Evolutionary conservation across 2,888 invertebrate genomes (phyloP).

Genomic region (Diabrotica balteata): DNA sequence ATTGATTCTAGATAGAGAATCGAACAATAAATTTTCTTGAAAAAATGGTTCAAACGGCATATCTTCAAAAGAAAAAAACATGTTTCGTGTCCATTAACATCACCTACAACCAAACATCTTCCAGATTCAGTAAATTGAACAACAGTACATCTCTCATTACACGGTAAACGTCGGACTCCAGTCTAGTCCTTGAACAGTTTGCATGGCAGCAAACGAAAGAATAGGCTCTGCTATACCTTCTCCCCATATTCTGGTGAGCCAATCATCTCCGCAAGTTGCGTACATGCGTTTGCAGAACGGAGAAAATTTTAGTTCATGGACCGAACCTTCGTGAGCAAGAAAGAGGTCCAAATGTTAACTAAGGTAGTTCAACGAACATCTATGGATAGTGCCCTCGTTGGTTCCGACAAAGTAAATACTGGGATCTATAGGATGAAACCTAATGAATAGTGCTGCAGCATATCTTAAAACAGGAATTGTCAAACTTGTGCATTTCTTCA

Average conservation of each 20-base stretch:
- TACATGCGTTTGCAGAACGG: constrained; percentile 75
- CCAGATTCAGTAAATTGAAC: constrained; percentile 72
- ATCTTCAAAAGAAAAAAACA: constrained; percentile 74
- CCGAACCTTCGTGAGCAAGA: constrained; percentile 77
- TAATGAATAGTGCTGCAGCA: constrained; percentile 68
- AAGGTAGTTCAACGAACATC: constrained; percentile 82
- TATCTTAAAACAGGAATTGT: constrained; percentile 61
- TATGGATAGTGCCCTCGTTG: constrained; percentile 84
- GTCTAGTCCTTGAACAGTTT: constrained; percentile 64
- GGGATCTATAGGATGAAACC: constrained; percentile 68
- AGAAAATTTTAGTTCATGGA: constrained; percentile 75
- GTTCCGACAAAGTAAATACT: constrained; percentile 81
- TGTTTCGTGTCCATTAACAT: constrained; percentile 71
- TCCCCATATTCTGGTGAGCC: constrained; percentile 78
- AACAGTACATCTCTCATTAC: constrained; percentile 62
- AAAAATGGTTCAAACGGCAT: constrained; percentile 78
- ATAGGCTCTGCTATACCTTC: constrained; percentile 67
- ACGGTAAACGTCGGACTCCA: constrained; percentile 74
- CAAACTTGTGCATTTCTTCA: constrained; percentile 53
- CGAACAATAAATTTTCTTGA: constrained; percentile 69
- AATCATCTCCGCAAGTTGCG: constrained; percentile 81
- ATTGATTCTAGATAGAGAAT: constrained; percentile 68
- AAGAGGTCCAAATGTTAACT: constrained; percentile 65
- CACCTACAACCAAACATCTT: constrained; percentile 66
- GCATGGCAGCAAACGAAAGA: constrained; percentile 61